Base-by-base conservation (phyloP, 2,113 vertebrate species). In the Burhinus oedicnemus region DNA sequence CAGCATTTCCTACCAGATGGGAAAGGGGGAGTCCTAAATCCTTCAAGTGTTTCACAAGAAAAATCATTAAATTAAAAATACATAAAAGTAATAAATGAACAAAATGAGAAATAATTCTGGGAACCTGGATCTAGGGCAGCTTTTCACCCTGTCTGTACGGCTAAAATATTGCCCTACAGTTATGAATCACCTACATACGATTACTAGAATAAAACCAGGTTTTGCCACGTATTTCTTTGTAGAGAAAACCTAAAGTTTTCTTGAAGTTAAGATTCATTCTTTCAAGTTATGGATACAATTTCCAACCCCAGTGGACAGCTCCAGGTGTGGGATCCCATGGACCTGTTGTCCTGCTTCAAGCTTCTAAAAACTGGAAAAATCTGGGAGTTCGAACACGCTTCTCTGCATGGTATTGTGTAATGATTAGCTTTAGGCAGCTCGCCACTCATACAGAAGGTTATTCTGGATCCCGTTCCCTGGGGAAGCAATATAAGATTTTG, bases 121-220 rank as follows among this genome's bases (percentile, higher is more conserved):
- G 8, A 57, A 77, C 13, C 3, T 52, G 68, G 91, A 85, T 88
- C 25, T 71, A 60, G 51, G 52, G 4, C 38, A 87, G 6, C 12
- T 87, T 84, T 87, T 70, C 5, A 71, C 6, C 3, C 25, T 3
- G 2, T 68, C 17, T 77, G 1, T 75, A 45, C 20, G 6, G 13
- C 11, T 51, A 79, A 15, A 82, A 62, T 42, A 68, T 75, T 44
- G 16, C 14, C 36, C 11, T 57, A 22, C 11, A 18, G 40, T 51
- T 65, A 75, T 21, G 8, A 75, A 54, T 79, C 2, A 4, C 25
- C 19, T 62, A 62, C 2, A 1, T 23, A 44, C 0, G 3, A n/a
- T 66, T 54, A 34, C 55, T 55, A 47, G 45, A 79, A 68, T 32
- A 45, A 71, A 93, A 89, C 4, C 14, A 34, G 27, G 8, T 11